A percentile compares a stretch with the other conserved stretches of the same genome.
phyloP scores from a whole-genome alignment of 2,797 vertebrate genomes.

The Tinamus major region DNA sequence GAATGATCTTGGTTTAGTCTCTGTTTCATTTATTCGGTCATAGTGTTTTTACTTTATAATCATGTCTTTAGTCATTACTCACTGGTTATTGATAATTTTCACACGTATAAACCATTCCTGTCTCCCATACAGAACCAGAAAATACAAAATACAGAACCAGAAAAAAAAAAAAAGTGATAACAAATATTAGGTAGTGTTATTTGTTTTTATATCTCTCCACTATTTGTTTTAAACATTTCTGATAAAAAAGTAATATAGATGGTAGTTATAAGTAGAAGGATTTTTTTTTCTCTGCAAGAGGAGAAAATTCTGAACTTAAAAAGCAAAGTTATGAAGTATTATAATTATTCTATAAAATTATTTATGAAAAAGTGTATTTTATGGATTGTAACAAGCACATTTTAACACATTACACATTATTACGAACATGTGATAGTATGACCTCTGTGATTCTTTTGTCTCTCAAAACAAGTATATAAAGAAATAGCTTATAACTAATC shows the following conservation, averaged over 20 bases:
- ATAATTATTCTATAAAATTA: not conserved
- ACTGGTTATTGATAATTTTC: not conserved
- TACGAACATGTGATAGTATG: not conserved
- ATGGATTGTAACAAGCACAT: not conserved
- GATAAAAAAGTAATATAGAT: not conserved
- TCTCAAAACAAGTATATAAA: not conserved
- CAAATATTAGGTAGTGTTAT: not conserved
- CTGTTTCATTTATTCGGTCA: not conserved
- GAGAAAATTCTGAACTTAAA: not conserved
- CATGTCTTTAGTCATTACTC: rapidly evolving
- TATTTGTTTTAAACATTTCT: not conserved
- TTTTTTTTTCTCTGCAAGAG: not conserved
- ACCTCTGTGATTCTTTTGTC: not conserved
- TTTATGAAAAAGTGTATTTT: not conserved
- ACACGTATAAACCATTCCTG: not conserved
- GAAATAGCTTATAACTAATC: not conserved
- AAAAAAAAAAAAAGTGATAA: not conserved
- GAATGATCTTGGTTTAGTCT: not conserved
- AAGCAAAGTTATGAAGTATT: not conserved
- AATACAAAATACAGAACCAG: not conserved
- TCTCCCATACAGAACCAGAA: not conserved
- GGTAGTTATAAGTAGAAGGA: not conserved
- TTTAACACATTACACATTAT: not conserved
- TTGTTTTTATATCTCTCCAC: not conserved
- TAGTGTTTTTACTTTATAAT: not conserved